phyloP scores from a whole-genome alignment of 1,140 invertebrate species.

The Drosophila busckii region DNA sequence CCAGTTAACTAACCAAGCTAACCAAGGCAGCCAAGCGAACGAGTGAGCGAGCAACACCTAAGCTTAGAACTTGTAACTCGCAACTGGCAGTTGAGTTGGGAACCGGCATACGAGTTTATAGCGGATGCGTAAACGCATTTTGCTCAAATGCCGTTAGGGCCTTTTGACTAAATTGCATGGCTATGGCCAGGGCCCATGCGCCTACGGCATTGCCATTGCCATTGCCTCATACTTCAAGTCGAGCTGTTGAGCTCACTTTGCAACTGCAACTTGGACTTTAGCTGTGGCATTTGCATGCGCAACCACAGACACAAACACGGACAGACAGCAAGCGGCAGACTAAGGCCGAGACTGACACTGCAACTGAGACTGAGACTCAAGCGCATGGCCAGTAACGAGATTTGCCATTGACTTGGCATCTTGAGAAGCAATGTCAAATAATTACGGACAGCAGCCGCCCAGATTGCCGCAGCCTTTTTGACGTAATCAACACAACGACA shows the following conservation, averaged over 20 bases:
- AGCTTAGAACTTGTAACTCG: slow-evolving; percentile 35
- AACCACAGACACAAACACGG: slow-evolving; percentile 5
- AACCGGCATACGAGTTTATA: slow-evolving; percentile 75
- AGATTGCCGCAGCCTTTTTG: slow-evolving; percentile 52
- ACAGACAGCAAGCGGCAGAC: no score
- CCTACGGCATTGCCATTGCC: slow-evolving; percentile 20
- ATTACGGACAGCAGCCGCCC: slow-evolving; percentile 53
- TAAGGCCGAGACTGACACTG: no score
- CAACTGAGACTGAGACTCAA: slow-evolving; percentile 30
- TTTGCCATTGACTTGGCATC: slow-evolving; percentile 55
- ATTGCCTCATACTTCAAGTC: slow-evolving; percentile 8
- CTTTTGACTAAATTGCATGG: slow-evolving; percentile 73
- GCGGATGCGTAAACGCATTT: slow-evolving; percentile 79
- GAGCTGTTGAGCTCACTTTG: no score
- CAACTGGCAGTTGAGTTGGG: slow-evolving; percentile 34
- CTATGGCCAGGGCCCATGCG: slow-evolving; percentile 53
- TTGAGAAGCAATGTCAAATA: slow-evolving; percentile 59
- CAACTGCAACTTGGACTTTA: not conserved
- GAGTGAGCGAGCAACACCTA: slow-evolving; percentile 22
- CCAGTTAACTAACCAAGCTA: slow-evolving; percentile 5
- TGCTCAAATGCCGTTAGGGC: slow-evolving; percentile 77
- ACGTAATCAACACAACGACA: slow-evolving; percentile 70
- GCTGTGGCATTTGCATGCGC: slow-evolving; percentile 33
- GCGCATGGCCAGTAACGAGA: slow-evolving; percentile 41
- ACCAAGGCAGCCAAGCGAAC: slow-evolving; percentile 11